Evolutionary conservation across 2,113 vertebrate genomes (phyloP).

Genomic region (Procavia capensis): DNA sequence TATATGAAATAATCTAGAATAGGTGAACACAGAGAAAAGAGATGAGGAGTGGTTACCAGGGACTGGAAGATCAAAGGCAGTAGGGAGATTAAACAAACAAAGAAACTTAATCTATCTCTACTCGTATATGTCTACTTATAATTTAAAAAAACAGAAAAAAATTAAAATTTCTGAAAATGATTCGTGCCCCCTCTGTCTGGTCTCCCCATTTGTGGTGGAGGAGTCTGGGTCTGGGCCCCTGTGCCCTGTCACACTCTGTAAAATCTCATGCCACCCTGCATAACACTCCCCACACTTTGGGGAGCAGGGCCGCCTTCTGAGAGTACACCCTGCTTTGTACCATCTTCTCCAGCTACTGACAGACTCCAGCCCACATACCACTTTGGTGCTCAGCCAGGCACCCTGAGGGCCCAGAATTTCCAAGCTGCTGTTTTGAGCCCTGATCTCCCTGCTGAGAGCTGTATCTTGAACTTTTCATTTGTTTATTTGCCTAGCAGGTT

Average conservation of each 20-base stretch:
- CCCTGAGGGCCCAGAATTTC: neutral
- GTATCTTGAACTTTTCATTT: neutral
- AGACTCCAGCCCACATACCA: neutral
- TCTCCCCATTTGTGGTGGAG: neutral
- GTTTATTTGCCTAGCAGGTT: neutral
- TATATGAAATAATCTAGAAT: neutral
- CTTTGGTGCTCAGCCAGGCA: neutral
- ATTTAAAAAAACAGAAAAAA: neutral
- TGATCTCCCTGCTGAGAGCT: neutral
- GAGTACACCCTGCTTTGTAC: neutral
- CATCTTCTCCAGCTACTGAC: too few relatives aligned
- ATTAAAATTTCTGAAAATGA: neutral
- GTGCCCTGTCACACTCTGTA: accelerated
- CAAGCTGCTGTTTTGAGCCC: neutral
- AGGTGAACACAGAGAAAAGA: neutral
- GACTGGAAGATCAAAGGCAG: neutral
- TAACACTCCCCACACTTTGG: neutral
- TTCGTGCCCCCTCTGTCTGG: neutral
- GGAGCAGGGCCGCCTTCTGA: neutral
- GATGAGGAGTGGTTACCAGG: neutral
- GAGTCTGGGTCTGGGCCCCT: neutral
- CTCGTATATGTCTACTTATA: neutral
- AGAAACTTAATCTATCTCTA: neutral
- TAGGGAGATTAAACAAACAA: neutral
- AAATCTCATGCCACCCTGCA: neutral